phyloP scores from a whole-genome alignment of 2,888 invertebrate genomes.

The Nomada fabriciana region DNA sequence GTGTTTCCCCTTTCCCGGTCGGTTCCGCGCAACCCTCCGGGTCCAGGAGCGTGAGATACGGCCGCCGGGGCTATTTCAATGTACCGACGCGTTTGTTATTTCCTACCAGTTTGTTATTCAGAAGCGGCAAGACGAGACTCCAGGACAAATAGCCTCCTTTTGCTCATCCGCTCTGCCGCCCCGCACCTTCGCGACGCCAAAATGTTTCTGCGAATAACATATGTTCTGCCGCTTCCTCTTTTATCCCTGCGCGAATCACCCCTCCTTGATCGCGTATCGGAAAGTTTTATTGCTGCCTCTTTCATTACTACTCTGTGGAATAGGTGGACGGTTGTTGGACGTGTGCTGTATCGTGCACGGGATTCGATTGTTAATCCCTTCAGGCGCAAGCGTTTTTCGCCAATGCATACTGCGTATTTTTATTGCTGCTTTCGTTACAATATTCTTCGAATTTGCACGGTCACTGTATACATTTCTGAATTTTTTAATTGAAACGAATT shows the following conservation, averaged over 20 bases:
- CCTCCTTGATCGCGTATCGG: not conserved
- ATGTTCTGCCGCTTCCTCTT: slow-evolving; percentile 49
- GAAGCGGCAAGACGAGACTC: slow-evolving; percentile 60
- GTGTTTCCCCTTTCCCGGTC: slow-evolving; percentile 33
- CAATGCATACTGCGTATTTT: no score
- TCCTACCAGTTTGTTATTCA: slow-evolving; percentile 83
- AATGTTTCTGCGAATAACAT: slow-evolving; percentile 64
- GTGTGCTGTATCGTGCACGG: no score
- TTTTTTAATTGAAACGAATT: no score
- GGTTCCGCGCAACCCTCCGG: slow-evolving; percentile 26
- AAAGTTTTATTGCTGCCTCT: no score
- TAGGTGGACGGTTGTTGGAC: no score
- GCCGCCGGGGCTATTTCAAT: slow-evolving; percentile 82
- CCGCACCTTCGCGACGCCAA: slow-evolving; percentile 19
- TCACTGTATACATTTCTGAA: no score
- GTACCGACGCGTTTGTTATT: slow-evolving; percentile 84
- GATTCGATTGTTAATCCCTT: no score
- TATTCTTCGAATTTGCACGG: no score
- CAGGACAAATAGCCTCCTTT: slow-evolving; percentile 75
- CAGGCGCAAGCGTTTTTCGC: no score
- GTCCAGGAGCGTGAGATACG: slow-evolving; percentile 78
- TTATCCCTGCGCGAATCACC: slow-evolving; percentile 1
- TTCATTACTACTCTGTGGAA: no score
- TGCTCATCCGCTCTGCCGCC: slow-evolving; percentile 27
- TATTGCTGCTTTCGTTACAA: no score